Evolutionary conservation across 2,888 invertebrate genomes (phyloP).

Genomic region (Drosophila pegasa): DNA sequence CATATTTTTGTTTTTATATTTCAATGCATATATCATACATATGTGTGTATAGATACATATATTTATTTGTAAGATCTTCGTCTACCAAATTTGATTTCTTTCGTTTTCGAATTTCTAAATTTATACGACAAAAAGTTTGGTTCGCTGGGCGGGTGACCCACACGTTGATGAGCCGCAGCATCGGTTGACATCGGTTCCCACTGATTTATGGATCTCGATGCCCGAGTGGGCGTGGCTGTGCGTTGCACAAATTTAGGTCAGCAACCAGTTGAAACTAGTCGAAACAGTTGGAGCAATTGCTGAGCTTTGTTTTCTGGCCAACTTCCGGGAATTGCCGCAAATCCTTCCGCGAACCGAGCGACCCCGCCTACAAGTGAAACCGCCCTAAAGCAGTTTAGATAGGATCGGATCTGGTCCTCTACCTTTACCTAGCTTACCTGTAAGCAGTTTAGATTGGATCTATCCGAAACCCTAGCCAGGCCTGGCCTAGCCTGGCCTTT

Average conservation of each 20-base stretch:
- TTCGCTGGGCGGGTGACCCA: constrained; percentile 51
- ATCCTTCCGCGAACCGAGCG: constrained; percentile 38
- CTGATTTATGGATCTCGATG: constrained; percentile 51
- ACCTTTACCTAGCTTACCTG: background rate
- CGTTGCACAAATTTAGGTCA: constrained; percentile 59
- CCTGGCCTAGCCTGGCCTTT: background rate
- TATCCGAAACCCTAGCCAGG: too few relatives aligned
- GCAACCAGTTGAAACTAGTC: constrained; percentile 7
- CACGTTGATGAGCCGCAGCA: constrained; percentile 56
- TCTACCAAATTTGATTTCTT: constrained; percentile 13
- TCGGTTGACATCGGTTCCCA: constrained; percentile 43
- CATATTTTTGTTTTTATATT: constrained; percentile 1
- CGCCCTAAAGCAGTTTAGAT: background rate
- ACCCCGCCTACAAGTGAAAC: background rate
- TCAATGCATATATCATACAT: background rate
- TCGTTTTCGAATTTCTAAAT: constrained; percentile 46
- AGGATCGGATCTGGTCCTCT: background rate
- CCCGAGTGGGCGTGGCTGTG: constrained; percentile 31
- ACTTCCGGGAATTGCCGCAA: constrained; percentile 57
- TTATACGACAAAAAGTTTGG: constrained; percentile 39
- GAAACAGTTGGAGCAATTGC: background rate
- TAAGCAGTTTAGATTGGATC: constrained; percentile 5
- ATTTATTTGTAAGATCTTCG: background rate
- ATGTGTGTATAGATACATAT: background rate
- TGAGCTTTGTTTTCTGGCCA: constrained; percentile 15